Conservation (phyloP, 2,888 invertebrate species). For the Drosophila neotestacea region DNA sequence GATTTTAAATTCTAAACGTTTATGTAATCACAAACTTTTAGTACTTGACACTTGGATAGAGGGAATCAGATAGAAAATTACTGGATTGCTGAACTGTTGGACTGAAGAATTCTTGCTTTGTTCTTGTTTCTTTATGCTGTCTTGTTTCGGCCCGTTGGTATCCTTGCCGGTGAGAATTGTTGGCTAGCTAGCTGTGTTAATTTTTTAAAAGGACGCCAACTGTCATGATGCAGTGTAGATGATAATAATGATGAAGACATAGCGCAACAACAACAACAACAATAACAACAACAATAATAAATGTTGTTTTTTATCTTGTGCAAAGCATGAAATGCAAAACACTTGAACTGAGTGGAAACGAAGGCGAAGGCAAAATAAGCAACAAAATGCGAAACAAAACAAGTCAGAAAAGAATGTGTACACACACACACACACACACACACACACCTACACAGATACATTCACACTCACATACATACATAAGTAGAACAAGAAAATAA, state of each 20-base stretch:
- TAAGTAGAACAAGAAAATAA: slow-evolving; percentile 8
- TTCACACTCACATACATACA: neutral
- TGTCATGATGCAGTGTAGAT: slow-evolving; percentile 63
- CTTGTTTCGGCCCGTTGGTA: slow-evolving; percentile 31
- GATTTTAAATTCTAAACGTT: neutral
- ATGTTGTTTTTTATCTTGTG: slow-evolving; percentile 56
- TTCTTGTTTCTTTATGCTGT: slow-evolving; percentile 30
- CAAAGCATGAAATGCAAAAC: slow-evolving; percentile 75
- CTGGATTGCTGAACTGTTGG: neutral
- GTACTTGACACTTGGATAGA: neutral
- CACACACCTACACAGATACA: neutral
- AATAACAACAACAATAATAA: slow-evolving; percentile 16
- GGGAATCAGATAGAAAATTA: neutral
- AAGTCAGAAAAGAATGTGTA: slow-evolving; percentile 35
- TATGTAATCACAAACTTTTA: neutral
- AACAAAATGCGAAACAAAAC: slow-evolving; percentile 57
- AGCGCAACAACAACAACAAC: slow-evolving; percentile 33
- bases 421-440: slow-evolving; percentile 4
- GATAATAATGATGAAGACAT: slow-evolving; percentile 73
- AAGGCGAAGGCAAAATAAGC: slow-evolving; percentile 70
- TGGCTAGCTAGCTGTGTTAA: slow-evolving; percentile 63
- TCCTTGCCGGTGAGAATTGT: slow-evolving; percentile 37
- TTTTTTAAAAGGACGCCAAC: slow-evolving; percentile 73
- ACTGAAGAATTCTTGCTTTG: neutral
- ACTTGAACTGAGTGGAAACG: slow-evolving; percentile 76